Percentiles rank a stretch among this genome's conserved stretches.
phyloP scores from a whole-genome alignment of 2,888 invertebrate species.

The Volucella inanis region DNA sequence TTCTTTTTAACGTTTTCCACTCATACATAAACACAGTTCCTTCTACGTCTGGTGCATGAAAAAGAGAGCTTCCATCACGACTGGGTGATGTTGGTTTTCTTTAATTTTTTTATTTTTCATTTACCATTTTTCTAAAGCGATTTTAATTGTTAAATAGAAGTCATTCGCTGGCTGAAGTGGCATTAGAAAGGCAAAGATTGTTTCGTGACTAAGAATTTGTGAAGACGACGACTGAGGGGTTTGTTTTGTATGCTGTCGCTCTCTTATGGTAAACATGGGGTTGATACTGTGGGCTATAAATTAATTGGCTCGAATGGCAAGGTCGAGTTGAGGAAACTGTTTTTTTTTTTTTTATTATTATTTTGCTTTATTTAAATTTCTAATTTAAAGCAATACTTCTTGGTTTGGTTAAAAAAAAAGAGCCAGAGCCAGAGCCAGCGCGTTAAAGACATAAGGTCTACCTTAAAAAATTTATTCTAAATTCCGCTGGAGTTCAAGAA shows the following conservation, averaged over 20 bases:
- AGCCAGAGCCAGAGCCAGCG: no score
- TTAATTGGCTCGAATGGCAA: constrained; percentile 51
- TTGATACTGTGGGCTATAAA: constrained; percentile 45
- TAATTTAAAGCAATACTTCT: neutral
- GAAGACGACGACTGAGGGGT: neutral
- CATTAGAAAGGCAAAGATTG: constrained; percentile 23
- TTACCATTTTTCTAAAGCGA: constrained; percentile 28
- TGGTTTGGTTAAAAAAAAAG: neutral
- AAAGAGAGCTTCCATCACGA: neutral
- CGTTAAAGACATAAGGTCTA: no score
- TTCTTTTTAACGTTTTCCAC: constrained; percentile 24
- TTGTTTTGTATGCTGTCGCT: neutral
- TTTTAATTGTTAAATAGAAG: constrained; percentile 54
- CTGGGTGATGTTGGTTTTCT: neutral
- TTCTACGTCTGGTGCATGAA: neutral
- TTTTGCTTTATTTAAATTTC: neutral
- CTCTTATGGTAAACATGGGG: constrained; percentile 8
- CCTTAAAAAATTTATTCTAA: no score
- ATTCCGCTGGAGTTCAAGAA: no score
- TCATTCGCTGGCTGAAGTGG: constrained; percentile 47
- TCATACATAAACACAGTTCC: neutral
- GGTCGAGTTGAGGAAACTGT: constrained; percentile 6
- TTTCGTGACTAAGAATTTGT: neutral
- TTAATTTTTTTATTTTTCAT: neutral
- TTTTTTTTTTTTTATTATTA: constrained; percentile 1